Evolutionary conservation across 2,888 invertebrate genomes (phyloP).

Genomic region (Torymus tubicola): DNA sequence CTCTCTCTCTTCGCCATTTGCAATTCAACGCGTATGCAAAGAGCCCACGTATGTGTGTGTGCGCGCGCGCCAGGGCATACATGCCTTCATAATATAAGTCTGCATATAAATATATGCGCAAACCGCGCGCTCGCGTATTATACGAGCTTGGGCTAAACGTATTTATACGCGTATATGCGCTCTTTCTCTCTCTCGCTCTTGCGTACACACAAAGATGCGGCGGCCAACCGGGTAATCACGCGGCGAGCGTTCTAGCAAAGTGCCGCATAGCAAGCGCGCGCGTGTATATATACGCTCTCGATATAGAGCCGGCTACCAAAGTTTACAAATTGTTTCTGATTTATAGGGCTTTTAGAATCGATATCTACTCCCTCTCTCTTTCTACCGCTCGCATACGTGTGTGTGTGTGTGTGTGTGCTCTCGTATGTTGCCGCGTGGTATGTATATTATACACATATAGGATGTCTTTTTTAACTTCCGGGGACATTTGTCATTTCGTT

Average conservation of each 20-base stretch:
- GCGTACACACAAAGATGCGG: not conserved
- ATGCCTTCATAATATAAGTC: constrained; percentile 54
- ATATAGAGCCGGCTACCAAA: not conserved
- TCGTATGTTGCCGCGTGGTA: no score
- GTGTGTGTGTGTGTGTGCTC: no score
- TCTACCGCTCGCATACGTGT: not conserved
- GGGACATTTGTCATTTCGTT: no score
- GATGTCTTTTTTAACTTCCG: no score
- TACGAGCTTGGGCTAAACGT: constrained; percentile 41
- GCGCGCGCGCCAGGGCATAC: constrained; percentile 33
- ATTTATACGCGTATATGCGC: constrained; percentile 45
- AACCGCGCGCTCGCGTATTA: constrained; percentile 36
- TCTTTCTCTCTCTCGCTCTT: no score
- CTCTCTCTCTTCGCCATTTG: constrained; percentile 62
- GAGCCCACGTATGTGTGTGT: constrained; percentile 26
- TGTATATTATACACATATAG: no score
- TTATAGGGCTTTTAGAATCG: constrained; percentile 36
- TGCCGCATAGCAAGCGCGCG: not conserved
- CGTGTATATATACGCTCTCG: not conserved
- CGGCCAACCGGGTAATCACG: not conserved
- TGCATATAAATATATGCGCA: constrained; percentile 51
- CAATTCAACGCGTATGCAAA: constrained; percentile 67
- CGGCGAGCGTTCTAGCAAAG: not conserved
- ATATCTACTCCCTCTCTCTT: not conserved
- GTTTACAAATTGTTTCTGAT: constrained; percentile 44